Evolutionary conservation across 2,888 invertebrate species (phyloP).

Genomic region (Troides aeacus): DNA sequence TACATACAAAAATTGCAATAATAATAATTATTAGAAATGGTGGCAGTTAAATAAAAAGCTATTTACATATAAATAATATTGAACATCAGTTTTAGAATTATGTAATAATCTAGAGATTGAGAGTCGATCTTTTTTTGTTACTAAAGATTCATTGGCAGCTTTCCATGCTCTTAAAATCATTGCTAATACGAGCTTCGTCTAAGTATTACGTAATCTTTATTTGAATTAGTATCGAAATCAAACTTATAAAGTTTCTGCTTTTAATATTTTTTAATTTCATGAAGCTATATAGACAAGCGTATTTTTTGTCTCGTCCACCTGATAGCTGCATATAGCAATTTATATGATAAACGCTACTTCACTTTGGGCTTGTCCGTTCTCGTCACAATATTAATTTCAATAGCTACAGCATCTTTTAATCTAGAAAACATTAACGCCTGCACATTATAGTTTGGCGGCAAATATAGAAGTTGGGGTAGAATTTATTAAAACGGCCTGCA

Average conservation of each 20-base stretch:
- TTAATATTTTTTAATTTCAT: not conserved
- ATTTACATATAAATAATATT: not conserved
- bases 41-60: not conserved
- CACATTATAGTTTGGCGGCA: not conserved
- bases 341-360: too few relatives aligned
- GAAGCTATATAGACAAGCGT: not conserved
- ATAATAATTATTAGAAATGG: not conserved
- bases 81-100: too few relatives aligned
- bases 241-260: constrained; percentile 20
- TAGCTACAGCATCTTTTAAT: too few relatives aligned
- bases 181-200: constrained; percentile 67
- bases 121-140: constrained; percentile 5
- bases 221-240: constrained; percentile 18
- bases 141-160: constrained; percentile 58
- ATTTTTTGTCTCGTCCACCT: too few relatives aligned
- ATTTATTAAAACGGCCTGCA: too few relatives aligned
- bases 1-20: too few relatives aligned
- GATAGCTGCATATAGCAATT: too few relatives aligned
- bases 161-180: constrained; percentile 69
- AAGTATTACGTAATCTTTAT: constrained; percentile 36
- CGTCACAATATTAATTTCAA: too few relatives aligned
- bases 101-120: not conserved
- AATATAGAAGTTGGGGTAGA: too few relatives aligned
- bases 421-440: not conserved
- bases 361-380: too few relatives aligned